Base-by-base conservation (phyloP, 2,113 vertebrate genomes). In the Sminthopsis crassicaudata region DNA sequence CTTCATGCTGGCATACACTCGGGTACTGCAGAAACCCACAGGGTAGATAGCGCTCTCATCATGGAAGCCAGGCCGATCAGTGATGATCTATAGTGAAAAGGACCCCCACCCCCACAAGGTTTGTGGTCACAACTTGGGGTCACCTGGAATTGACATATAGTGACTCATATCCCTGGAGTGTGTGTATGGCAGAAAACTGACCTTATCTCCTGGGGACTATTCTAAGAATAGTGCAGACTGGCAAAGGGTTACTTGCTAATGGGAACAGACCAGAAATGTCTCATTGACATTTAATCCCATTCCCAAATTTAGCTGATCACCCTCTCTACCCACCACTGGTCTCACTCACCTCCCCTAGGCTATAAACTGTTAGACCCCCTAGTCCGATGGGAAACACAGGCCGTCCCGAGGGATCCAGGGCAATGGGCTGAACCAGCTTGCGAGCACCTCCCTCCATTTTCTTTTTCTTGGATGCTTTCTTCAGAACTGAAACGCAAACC, bases 21-120 rank as follows among this genome's bases (percentile, higher is more conserved):
- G 98, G 0, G 99, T 99, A 97, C 99, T 99, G 98, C 99, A 99
- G 98, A 99, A 99, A 48, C 99, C 99, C 95, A 99, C 99, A 0
- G 99, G 99, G 95, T 99, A 99, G 98, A 99, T 99, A 96, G 99
- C 99, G 22, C 90, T 98, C 97, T 99, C 99, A 24, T 99, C 99
- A 92, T 99, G 99, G 97, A 99, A 99, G 96, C 98, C 97, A 95
- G 98, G 98, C 52, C 99, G 98, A 97, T 99, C 99, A 52, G 99
- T 99, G 98, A 99, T 99, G 95, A 99, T 99, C 99, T 99, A 96
- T 0, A 67, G 95, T 6, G 93, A 92, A 91, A 91, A 94, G 95
- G 60, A 96, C 92, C n/a, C 50, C 67, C 94, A 84, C 54, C 55
- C 55, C 36, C 36, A 84, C 67, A 42, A 46, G 30, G 60, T 55